Evolutionary conservation across 2,888 invertebrate genomes (phyloP).

Genomic region (Eupithecia centaureata): DNA sequence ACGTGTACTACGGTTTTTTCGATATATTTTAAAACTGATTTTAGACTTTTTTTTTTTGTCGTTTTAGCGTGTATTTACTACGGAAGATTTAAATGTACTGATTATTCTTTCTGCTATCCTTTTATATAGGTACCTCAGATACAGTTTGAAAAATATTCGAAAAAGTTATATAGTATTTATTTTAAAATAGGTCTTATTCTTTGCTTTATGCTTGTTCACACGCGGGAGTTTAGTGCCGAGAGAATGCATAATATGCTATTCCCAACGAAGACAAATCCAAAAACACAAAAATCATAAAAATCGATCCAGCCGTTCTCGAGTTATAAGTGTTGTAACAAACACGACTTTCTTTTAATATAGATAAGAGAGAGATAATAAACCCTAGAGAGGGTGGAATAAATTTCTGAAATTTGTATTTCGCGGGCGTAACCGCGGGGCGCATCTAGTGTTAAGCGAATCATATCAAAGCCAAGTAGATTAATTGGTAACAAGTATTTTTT

Average conservation of each 20-base stretch:
- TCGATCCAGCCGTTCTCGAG: too few species aligned
- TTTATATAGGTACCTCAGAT: slow-evolving; percentile 56
- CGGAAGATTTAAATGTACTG: slow-evolving; percentile 66
- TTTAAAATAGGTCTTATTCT: not conserved
- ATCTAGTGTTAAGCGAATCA: too few species aligned
- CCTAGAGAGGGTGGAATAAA: too few species aligned
- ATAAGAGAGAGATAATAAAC: too few species aligned
- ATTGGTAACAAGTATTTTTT: not conserved
- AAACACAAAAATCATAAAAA: too few species aligned
- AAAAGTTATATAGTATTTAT: not conserved
- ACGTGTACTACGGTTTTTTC: not conserved
- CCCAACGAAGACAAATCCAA: too few species aligned
- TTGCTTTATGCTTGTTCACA: not conserved
- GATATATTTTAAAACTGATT: slow-evolving; percentile 28
- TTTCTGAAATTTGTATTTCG: too few species aligned
- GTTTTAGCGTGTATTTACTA: slow-evolving; percentile 54
- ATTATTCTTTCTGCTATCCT: slow-evolving; percentile 40
- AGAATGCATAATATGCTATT: too few species aligned
- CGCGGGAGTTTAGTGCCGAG: too few species aligned
- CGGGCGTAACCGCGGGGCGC: too few species aligned
- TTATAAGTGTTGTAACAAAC: too few species aligned
- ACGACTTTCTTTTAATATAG: too few species aligned
- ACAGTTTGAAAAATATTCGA: slow-evolving; percentile 43
- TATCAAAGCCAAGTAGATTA: slow-evolving; percentile 13
- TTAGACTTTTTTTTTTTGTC: slow-evolving; percentile 50